These are phyloP conservation scores for Sceloporus undulatus DNA, from an alignment of 2,113 vertebrate genomes.

Conservation along the genomic window DNA sequence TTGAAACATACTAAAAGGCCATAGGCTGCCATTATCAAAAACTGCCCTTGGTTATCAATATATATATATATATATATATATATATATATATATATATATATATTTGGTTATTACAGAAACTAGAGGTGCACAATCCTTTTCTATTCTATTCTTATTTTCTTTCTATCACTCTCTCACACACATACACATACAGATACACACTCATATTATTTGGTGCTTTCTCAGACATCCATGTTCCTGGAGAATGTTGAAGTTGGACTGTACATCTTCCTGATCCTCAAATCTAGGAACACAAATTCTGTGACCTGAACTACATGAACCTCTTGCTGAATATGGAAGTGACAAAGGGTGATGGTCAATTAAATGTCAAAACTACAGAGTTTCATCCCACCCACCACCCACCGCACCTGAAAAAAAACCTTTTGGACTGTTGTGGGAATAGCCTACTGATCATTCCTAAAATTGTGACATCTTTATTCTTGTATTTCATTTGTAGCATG, in stretches of 20 bases:
- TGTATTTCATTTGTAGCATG: neutral
- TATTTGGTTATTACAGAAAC: too few relatives aligned
- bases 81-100: too few relatives aligned
- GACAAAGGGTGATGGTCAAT: neutral
- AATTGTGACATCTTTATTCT: neutral
- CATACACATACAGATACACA: too few relatives aligned
- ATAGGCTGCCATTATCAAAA: neutral
- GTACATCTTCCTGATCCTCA: neutral
- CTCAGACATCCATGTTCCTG: neutral
- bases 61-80: too few relatives aligned
- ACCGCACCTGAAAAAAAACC: too few relatives aligned
- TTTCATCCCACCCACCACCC: too few relatives aligned
- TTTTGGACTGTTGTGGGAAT: neutral
- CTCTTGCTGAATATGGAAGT: neutral
- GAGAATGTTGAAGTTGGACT: neutral
- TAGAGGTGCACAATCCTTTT: too few relatives aligned
- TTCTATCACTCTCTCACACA: too few relatives aligned
- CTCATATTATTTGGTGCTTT: neutral
- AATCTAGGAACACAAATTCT: neutral
- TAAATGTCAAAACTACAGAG: neutral
- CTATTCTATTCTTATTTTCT: too few relatives aligned
- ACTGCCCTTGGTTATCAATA: neutral
- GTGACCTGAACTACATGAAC: neutral
- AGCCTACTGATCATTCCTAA: neutral
- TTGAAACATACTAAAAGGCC: neutral